Evolutionary conservation across 2,113 vertebrate species (phyloP).

Genomic region (Cochlearius cochlearius): DNA sequence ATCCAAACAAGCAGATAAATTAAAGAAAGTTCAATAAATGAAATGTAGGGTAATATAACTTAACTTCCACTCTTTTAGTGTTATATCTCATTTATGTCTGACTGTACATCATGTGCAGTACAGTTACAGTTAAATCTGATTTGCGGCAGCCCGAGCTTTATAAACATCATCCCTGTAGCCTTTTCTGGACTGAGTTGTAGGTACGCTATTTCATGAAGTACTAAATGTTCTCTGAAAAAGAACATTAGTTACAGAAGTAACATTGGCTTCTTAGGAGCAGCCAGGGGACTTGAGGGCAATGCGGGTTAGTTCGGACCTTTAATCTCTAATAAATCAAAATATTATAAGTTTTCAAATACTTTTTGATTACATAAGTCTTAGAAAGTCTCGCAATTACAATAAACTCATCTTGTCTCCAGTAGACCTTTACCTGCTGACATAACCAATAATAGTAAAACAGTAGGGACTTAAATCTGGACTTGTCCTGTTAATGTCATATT

Average conservation of each 20-base stretch:
- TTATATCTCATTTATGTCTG: neutral
- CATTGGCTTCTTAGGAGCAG: neutral
- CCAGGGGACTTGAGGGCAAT: neutral
- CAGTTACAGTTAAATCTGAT: slow-evolving; percentile 2
- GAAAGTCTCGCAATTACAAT: neutral
- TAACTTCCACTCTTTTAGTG: neutral
- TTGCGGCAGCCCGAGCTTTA: slow-evolving; percentile 24
- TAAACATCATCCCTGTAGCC: slow-evolving; percentile 8
- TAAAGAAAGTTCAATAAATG: neutral
- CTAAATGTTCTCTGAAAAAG: neutral
- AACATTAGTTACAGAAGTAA: neutral
- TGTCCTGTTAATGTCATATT: neutral
- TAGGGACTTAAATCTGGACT: neutral
- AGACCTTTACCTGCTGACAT: neutral
- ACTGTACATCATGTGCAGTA: neutral
- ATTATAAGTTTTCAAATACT: neutral
- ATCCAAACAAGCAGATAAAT: slow-evolving; percentile 6
- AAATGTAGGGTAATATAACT: neutral
- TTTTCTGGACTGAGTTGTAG: neutral
- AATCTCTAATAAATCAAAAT: neutral
- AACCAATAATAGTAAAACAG: neutral
- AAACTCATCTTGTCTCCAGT: neutral
- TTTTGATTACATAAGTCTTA: neutral
- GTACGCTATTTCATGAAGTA: neutral
- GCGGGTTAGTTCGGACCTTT: neutral